phyloP scores from a whole-genome alignment of 2,888 invertebrate genomes.

The Gisinianus flammeolus region DNA sequence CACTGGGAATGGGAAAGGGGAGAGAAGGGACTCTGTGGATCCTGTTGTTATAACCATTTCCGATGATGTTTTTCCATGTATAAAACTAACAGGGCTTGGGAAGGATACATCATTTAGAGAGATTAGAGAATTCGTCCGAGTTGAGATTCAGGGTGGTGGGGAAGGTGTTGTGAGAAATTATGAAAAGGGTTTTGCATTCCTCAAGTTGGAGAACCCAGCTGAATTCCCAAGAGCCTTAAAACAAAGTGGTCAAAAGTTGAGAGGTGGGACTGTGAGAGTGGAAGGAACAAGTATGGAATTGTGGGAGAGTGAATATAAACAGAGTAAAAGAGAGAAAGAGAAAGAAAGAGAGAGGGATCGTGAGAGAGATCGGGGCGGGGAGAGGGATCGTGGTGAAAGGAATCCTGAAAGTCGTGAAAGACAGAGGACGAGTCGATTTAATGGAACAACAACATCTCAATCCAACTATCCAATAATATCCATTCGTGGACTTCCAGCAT shows the following conservation, averaged over 20 bases:
- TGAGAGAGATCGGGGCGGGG: constrained; percentile 44
- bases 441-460: constrained; percentile 25
- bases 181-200: constrained; percentile 53
- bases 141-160: constrained; percentile 54
- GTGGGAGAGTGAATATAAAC: constrained; percentile 49
- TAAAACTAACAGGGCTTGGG: constrained; percentile 51
- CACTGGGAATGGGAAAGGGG: not conserved
- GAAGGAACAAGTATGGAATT: constrained; percentile 50
- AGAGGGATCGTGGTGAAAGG: not conserved
- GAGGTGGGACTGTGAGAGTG: constrained; percentile 46
- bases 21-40: constrained; percentile 10
- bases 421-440: constrained; percentile 37
- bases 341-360: constrained; percentile 52
- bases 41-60: constrained; percentile 39
- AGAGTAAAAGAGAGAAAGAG: constrained; percentile 48
- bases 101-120: constrained; percentile 57
- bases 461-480: constrained; percentile 50
- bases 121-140: constrained; percentile 56
- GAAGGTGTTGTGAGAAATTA: constrained; percentile 55
- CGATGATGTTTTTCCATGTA: constrained; percentile 50
- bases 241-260: constrained; percentile 51
- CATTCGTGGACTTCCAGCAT: constrained; percentile 53
- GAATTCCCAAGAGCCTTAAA: constrained; percentile 52
- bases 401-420: constrained; percentile 45
- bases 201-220: constrained; percentile 49